These are phyloP conservation scores for Phataginus tetradactyla DNA, from an alignment of 2,797 vertebrate species.

Conservation along the genomic window DNA sequence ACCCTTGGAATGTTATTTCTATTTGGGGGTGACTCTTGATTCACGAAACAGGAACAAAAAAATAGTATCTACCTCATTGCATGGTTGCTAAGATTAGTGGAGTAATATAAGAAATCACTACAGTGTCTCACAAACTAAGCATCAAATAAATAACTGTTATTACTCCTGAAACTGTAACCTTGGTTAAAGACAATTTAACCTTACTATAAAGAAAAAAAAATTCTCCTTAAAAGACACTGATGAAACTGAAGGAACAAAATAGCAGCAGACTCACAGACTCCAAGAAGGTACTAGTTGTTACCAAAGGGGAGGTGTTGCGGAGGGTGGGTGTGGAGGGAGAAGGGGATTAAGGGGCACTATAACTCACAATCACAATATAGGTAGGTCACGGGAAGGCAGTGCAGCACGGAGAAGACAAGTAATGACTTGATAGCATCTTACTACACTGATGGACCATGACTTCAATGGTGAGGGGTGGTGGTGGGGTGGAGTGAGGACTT, in stretches of 20 bases:
- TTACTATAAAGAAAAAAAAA: neutral
- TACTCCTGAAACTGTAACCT: neutral
- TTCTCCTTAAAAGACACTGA: neutral
- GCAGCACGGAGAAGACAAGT: too few species aligned
- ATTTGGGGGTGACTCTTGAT: neutral
- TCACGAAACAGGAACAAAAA: neutral
- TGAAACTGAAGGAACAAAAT: neutral
- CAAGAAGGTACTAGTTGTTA: too few species aligned
- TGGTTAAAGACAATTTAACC: neutral
- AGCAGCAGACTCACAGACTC: too few species aligned
- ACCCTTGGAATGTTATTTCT: neutral
- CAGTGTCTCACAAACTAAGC: neutral
- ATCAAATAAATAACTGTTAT: neutral
- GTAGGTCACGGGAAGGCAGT: too few species aligned
- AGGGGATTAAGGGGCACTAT: too few species aligned
- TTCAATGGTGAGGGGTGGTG: too few species aligned
- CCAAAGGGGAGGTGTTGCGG: too few species aligned
- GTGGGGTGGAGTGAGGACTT: too few species aligned
- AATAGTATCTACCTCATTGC: neutral
- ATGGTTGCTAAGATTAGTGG: neutral
- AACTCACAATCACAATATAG: too few species aligned
- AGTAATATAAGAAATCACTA: neutral
- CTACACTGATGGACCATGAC: too few species aligned
- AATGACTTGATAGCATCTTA: too few species aligned
- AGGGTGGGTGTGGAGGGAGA: too few species aligned